Conservation (phyloP, 2,113 vertebrate species). For the Myotis lucifugus region DNA sequence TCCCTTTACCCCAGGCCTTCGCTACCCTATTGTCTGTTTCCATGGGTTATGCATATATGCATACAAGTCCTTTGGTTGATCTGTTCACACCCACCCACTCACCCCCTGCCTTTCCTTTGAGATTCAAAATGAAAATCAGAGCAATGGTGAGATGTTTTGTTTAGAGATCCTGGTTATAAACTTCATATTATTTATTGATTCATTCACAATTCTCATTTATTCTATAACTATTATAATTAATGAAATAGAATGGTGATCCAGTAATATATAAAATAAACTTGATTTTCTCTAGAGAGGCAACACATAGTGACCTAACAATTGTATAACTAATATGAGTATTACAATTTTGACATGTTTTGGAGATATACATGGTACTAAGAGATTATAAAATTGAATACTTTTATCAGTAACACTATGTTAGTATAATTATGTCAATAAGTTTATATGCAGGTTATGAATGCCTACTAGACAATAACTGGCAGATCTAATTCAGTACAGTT, state of each 20-base stretch:
- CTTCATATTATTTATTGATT: background rate
- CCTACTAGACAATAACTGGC: background rate
- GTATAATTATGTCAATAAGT: background rate
- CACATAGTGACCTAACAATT: background rate
- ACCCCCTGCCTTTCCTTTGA: no score
- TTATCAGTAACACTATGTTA: background rate
- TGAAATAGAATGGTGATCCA: conserved; percentile 12
- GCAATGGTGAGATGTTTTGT: background rate
- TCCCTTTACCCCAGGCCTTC: no score
- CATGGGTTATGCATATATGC: no score
- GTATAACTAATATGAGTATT: background rate
- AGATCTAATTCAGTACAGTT: background rate
- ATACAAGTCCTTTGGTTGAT: no score
- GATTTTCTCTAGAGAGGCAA: background rate
- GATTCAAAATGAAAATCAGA: background rate
- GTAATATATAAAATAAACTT: background rate
- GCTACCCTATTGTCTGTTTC: no score
- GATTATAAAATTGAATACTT: background rate
- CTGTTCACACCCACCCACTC: no score
- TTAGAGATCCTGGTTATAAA: background rate
- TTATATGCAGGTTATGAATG: background rate
- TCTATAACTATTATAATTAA: background rate
- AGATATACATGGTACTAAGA: background rate
- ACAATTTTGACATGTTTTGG: background rate
- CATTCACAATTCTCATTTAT: background rate